phyloP scores from a whole-genome alignment of 1,140 invertebrate species.

The Solenopsis fugax region DNA sequence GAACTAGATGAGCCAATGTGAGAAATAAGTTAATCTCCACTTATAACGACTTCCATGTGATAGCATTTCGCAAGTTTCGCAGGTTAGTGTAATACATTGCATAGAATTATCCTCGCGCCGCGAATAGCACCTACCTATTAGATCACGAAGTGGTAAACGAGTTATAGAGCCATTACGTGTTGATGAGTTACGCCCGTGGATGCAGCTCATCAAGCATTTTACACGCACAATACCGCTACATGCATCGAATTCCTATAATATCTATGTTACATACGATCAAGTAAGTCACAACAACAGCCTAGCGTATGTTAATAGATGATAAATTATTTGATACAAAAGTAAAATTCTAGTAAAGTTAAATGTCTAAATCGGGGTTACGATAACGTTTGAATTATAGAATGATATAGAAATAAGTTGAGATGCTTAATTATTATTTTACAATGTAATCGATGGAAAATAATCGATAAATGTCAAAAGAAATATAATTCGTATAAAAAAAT shows the following conservation, averaged over 20 bases:
- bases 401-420: background rate
- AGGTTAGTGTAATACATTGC: background rate
- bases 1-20: background rate
- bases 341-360: background rate
- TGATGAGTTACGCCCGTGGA: slow-evolving; percentile 41
- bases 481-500: background rate
- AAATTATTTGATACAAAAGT: slow-evolving; percentile 1
- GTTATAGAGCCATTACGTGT: slow-evolving; percentile 28
- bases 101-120: slow-evolving; percentile 12
- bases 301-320: background rate
- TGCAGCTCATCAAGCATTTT: slow-evolving; percentile 35
- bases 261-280: slow-evolving; percentile 16
- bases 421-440: background rate
- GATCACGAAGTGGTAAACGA: slow-evolving; percentile 20
- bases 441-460: background rate
- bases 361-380: background rate
- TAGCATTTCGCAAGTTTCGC: slow-evolving; percentile 18
- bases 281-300: background rate
- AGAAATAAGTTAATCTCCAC: slow-evolving; percentile 38
- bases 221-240: slow-evolving; percentile 38
- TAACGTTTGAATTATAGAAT: background rate
- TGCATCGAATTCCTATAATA: slow-evolving; percentile 30
- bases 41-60: slow-evolving; percentile 13
- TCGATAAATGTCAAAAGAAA: background rate
- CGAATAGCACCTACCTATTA: slow-evolving; percentile 25